A percentile compares a stretch with the other conserved stretches of the same genome.
Evolutionary conservation across 2,888 invertebrate genomes (phyloP).

Genomic region (Mamestra brassicae): DNA sequence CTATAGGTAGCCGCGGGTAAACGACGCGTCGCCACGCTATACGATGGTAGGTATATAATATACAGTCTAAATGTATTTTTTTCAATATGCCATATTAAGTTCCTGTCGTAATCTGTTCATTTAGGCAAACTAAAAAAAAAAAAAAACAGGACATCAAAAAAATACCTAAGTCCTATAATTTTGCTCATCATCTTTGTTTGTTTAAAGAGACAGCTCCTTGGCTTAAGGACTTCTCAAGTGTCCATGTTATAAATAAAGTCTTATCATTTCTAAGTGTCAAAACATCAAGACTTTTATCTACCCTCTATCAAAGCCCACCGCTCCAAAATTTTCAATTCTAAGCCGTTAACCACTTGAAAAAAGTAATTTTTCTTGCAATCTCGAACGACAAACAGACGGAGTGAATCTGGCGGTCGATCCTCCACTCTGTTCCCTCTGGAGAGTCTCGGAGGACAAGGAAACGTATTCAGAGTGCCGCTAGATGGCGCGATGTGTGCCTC

Average conservation of each 20-base stretch:
- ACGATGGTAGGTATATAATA: no score
- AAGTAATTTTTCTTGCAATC: constrained; percentile 57
- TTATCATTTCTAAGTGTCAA: constrained; percentile 7
- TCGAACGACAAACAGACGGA: constrained; percentile 52
- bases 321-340: constrained; percentile 23
- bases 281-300: constrained; percentile 16
- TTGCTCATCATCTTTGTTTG: neutral
- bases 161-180: neutral
- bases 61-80: no score
- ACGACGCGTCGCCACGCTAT: no score
- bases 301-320: constrained; percentile 17
- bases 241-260: constrained; percentile 13
- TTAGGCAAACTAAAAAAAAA: no score
- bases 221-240: constrained; percentile 16
- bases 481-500: constrained; percentile 68
- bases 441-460: constrained; percentile 69
- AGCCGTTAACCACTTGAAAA: constrained; percentile 50
- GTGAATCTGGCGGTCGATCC: constrained; percentile 56
- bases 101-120: no score
- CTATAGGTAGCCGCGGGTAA: no score
- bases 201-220: neutral
- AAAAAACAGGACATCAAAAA: no score
- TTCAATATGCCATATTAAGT: no score
- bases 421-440: constrained; percentile 50
- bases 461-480: constrained; percentile 69